Conservation (phyloP, 2,888 invertebrate species). For the Drosophila nr. fundita region DNA sequence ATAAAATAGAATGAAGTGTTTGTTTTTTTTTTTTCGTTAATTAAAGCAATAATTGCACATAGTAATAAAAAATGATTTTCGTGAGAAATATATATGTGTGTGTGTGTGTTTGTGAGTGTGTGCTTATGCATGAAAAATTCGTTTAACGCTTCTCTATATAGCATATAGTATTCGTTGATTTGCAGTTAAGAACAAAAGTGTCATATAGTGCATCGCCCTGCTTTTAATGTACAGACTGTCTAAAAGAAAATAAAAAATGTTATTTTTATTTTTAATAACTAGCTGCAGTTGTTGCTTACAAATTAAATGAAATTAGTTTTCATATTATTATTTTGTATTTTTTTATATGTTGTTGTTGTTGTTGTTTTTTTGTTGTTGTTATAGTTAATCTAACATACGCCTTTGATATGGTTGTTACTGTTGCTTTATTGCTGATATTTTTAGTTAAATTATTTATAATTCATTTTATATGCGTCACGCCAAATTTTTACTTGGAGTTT, state of each 20-base stretch:
- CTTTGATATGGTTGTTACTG: constrained; percentile 83
- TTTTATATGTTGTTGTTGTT: constrained; percentile 40
- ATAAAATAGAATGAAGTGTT: constrained; percentile 56
- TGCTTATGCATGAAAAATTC: constrained; percentile 58
- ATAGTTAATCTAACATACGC: constrained; percentile 80
- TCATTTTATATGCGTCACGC: constrained; percentile 63
- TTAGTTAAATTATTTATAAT: constrained; percentile 41
- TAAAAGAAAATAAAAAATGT: constrained; percentile 16
- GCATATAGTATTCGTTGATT: constrained; percentile 73
- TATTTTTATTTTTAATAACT: constrained; percentile 32
- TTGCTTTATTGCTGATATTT: constrained; percentile 83
- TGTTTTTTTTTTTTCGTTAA: constrained; percentile 8
- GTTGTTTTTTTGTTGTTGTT: constrained; percentile 24
- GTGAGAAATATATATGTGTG: constrained; percentile 29
- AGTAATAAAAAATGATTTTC: constrained; percentile 32
- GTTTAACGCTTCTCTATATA: constrained; percentile 60
- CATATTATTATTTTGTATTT: constrained; percentile 41
- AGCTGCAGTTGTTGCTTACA: constrained; percentile 47
- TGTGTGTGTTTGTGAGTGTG: constrained; percentile 1
- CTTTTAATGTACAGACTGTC: constrained; percentile 38
- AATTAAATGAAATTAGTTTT: constrained; percentile 40
- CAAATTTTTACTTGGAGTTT: constrained; percentile 70
- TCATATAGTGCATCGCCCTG: constrained; percentile 49
- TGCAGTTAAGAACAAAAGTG: constrained; percentile 53
- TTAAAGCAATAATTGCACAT: constrained; percentile 79